Conservation (phyloP, 1,140 invertebrate species). For the Hyposmocoma kahamanoa region DNA sequence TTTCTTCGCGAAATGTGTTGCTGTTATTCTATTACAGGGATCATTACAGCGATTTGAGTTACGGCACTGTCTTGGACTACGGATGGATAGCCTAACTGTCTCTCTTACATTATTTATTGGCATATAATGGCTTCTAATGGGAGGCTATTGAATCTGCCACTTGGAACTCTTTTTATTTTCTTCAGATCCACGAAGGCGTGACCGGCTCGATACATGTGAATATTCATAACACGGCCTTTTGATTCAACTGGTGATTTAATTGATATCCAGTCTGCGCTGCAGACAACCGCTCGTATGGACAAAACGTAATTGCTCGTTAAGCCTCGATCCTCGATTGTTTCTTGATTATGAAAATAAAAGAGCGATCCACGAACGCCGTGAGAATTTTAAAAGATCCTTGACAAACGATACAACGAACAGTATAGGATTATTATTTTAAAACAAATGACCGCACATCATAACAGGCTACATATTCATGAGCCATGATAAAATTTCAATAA, state of each 20-base stretch:
- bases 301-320: slow-evolving; percentile 68
- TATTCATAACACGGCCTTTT: slow-evolving; percentile 51
- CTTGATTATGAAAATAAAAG: slow-evolving; percentile 57
- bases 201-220: slow-evolving; percentile 38
- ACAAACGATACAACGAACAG: slow-evolving; percentile 25
- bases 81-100: slow-evolving; percentile 49
- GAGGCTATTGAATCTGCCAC: slow-evolving; percentile 59
- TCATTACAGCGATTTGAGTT: slow-evolving; percentile 50
- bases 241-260: slow-evolving; percentile 54
- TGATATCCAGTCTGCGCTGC: slow-evolving; percentile 38
- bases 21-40: slow-evolving; percentile 37
- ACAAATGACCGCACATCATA: slow-evolving; percentile 23
- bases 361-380: slow-evolving; percentile 24
- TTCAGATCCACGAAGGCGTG: slow-evolving; percentile 15
- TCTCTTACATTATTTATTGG: slow-evolving; percentile 59
- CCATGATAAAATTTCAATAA: slow-evolving; percentile 7
- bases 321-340: slow-evolving; percentile 60
- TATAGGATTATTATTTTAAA: slow-evolving; percentile 35
- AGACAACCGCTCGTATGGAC: slow-evolving; percentile 38
- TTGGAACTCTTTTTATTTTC: slow-evolving; percentile 52
- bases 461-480: slow-evolving; percentile 16
- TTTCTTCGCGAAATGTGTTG: slow-evolving; percentile 10
- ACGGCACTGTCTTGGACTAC: slow-evolving; percentile 39
- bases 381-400: slow-evolving; percentile 32
- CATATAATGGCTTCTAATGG: slow-evolving; percentile 65